Conservation (phyloP, 2,113 vertebrate species). For the Urocitellus parryii region DNA sequence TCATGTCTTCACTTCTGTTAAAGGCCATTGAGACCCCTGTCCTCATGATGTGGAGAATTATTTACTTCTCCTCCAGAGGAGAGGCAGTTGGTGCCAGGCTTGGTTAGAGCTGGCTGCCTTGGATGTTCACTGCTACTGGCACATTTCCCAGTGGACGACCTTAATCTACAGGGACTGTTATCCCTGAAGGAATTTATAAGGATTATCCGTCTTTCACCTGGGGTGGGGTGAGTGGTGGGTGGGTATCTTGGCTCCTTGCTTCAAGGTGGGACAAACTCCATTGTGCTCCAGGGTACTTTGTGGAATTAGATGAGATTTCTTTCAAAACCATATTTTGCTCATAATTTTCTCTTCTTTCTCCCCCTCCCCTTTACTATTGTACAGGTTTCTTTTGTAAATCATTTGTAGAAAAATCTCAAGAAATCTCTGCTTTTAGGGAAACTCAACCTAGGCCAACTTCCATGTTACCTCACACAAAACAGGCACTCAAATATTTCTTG, state of each 20-base stretch:
- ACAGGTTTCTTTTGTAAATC: not conserved
- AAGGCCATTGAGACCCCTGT: not conserved
- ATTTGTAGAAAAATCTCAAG: not conserved
- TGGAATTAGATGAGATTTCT: not conserved
- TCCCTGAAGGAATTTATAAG: not conserved
- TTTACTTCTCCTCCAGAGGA: not conserved
- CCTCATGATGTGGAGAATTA: not conserved
- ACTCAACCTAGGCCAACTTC: not conserved
- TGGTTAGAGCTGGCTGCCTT: no score
- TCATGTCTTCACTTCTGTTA: not conserved
- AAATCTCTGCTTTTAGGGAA: slow-evolving; percentile 3
- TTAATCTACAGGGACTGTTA: not conserved
- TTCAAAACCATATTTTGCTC: not conserved
- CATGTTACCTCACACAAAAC: not conserved
- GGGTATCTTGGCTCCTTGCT: not conserved
- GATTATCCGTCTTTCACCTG: not conserved
- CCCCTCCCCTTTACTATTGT: not conserved
- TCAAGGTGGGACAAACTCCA: not conserved
- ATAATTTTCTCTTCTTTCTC: not conserved
- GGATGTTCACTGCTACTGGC: not conserved
- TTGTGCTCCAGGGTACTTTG: not conserved
- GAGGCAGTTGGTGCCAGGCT: not conserved
- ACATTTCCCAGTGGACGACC: not conserved
- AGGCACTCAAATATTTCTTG: not conserved
- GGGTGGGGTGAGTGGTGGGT: no score